phyloP scores from a whole-genome alignment of 2,113 vertebrate species.

The Desmodus rotundus region DNA sequence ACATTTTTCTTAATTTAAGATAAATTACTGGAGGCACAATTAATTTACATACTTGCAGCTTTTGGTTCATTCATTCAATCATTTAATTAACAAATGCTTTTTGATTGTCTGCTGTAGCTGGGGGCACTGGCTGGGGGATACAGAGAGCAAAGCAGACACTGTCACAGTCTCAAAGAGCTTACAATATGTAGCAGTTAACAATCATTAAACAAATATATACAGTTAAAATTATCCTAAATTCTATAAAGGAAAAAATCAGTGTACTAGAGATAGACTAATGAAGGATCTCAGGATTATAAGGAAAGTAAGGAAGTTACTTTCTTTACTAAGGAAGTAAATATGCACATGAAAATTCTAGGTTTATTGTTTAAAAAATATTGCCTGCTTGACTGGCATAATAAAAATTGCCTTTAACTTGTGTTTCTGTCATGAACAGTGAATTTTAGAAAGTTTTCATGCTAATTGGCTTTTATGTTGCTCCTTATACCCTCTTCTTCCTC shows the following conservation, averaged over 20 bases:
- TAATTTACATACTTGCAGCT: neutral
- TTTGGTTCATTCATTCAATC: neutral
- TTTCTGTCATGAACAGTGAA: neutral
- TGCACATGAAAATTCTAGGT: neutral
- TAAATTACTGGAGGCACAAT: neutral
- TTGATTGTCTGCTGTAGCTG: neutral
- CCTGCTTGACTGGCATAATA: neutral
- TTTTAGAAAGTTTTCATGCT: neutral
- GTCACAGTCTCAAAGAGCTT: neutral
- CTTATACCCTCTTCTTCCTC: neutral
- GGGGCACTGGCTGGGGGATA: neutral
- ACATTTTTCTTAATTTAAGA: neutral
- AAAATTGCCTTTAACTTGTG: neutral
- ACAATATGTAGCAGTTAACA: neutral
- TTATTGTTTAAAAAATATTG: neutral
- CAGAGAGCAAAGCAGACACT: neutral
- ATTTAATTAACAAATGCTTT: neutral
- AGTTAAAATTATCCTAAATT: neutral
- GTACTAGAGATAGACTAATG: neutral
- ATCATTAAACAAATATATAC: neutral
- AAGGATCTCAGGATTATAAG: neutral
- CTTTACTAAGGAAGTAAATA: neutral
- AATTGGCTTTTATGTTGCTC: neutral
- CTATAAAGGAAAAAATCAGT: neutral
- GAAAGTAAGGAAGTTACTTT: neutral